phyloP scores from a whole-genome alignment of 30 jellyfish, hydroid and myxozoan species.

The Nemopilema nomurai region DNA sequence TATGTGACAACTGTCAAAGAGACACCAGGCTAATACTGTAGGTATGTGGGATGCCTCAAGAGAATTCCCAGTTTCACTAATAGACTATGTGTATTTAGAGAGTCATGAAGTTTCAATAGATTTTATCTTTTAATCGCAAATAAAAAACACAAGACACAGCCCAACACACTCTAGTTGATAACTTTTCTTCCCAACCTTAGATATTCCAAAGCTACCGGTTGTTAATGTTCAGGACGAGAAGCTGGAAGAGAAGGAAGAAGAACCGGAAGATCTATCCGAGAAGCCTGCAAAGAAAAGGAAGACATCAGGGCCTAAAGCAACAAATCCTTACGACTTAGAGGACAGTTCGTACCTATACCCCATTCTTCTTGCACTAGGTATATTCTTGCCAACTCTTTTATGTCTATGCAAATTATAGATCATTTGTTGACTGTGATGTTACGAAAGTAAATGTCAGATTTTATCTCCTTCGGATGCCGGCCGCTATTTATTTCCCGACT shows the following conservation, averaged over 20 bases:
- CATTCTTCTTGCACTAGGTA: conserved; percentile 80
- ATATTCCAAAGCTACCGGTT: conserved; percentile 88
- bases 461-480: not conserved
- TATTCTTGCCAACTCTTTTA: conserved; percentile 91
- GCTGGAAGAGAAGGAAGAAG: conserved; percentile 69
- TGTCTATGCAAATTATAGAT: conserved; percentile 81
- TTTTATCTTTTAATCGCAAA: too few species aligned
- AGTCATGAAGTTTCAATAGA: too few species aligned
- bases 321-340: conserved; percentile 88
- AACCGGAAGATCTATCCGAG: conserved; percentile 74
- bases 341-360: conserved; percentile 80
- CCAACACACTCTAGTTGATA: not conserved
- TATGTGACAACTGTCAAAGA: too few species aligned
- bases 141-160: too few species aligned
- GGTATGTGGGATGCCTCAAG: too few species aligned
- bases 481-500: conserved; percentile 19
- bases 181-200: conserved; percentile 30
- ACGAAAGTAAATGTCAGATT: not conserved
- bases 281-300: conserved; percentile 87
- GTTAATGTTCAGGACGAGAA: conserved; percentile 67
- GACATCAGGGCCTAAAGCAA: conserved; percentile 93
- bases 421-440: not conserved
- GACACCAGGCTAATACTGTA: too few species aligned
- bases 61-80: too few species aligned
- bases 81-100: too few species aligned